Conservation (phyloP, 2,888 invertebrate species). For the Lochmaea capreae region DNA sequence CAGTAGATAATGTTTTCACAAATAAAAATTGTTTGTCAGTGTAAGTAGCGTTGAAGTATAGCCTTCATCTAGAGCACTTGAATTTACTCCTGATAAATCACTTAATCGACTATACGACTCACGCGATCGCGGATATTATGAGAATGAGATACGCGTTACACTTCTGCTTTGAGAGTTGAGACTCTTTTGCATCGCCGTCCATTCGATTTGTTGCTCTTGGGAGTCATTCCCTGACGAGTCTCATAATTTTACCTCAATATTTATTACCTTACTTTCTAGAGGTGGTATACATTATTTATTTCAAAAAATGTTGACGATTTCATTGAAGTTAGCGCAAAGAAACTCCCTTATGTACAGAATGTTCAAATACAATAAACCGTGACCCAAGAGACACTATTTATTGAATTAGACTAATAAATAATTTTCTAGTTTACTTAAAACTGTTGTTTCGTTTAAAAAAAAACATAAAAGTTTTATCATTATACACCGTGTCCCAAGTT, state of each 20-base stretch:
- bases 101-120: conserved; percentile 49
- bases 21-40: conserved; percentile 7
- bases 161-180: conserved; percentile 7
- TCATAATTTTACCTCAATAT: conserved; percentile 16
- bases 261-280: not conserved
- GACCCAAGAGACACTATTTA: not conserved
- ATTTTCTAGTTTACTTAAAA: too few relatives aligned
- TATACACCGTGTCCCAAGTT: too few relatives aligned
- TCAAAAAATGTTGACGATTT: not conserved
- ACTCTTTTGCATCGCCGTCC: conserved; percentile 15
- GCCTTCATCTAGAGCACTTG: conserved; percentile 52
- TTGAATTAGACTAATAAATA: not conserved
- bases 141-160: conserved; percentile 14
- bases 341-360: not conserved
- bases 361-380: not conserved
- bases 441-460: not conserved
- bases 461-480: not conserved
- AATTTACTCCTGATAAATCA: conserved; percentile 51
- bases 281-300: not conserved
- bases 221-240: conserved; percentile 7
- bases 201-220: conserved; percentile 12
- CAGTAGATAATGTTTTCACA: not conserved
- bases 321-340: not conserved
- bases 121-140: conserved; percentile 33
- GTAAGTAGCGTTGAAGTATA: not conserved